A percentile compares a stretch with the other conserved stretches of the same genome.
These are phyloP conservation scores for Nannoperca australis DNA, from an alignment of 2,797 vertebrate species.

Conservation along the genomic window DNA sequence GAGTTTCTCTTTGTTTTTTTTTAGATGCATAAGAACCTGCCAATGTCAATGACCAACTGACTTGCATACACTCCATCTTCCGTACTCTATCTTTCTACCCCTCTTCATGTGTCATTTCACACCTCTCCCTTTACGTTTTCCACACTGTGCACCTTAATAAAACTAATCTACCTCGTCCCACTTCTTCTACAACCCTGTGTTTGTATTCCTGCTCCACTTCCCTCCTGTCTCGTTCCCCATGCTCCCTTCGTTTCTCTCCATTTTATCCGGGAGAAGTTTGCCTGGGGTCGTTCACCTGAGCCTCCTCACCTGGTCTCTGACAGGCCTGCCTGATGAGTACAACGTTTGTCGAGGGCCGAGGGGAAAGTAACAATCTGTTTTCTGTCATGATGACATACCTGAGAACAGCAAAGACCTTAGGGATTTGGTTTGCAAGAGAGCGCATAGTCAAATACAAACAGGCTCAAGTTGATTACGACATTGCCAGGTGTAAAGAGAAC, in stretches of 20 bases:
- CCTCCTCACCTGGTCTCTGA: constrained; percentile 74
- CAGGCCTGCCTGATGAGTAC: constrained; percentile 64
- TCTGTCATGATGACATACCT: constrained; percentile 64
- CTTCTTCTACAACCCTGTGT: constrained; percentile 15
- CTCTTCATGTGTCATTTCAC: constrained; percentile 14
- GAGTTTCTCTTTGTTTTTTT: constrained; percentile 22
- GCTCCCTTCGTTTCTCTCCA: constrained; percentile 31
- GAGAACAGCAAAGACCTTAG: constrained; percentile 46
- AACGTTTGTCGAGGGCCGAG: constrained; percentile 54
- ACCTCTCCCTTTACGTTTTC: constrained; percentile 6
- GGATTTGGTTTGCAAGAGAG: constrained; percentile 49
- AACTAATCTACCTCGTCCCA: constrained; percentile 18
- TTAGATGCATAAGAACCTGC: constrained; percentile 9
- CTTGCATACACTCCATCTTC: neutral
- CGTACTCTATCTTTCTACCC: neutral
- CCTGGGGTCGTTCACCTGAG: constrained; percentile 84
- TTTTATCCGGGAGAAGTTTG: constrained; percentile 63
- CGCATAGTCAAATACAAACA: constrained; percentile 43
- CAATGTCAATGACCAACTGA: constrained; percentile 10
- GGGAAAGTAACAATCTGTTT: constrained; percentile 60
- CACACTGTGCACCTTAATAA: constrained; percentile 19
- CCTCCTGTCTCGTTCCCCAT: constrained; percentile 17
- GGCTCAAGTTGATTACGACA: constrained; percentile 22
- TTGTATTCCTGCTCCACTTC: constrained; percentile 18
- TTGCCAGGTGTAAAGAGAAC: constrained; percentile 41